Evolutionary conservation across 2,797 vertebrate genomes (phyloP).

Genomic region (Linurgus olivaceus): DNA sequence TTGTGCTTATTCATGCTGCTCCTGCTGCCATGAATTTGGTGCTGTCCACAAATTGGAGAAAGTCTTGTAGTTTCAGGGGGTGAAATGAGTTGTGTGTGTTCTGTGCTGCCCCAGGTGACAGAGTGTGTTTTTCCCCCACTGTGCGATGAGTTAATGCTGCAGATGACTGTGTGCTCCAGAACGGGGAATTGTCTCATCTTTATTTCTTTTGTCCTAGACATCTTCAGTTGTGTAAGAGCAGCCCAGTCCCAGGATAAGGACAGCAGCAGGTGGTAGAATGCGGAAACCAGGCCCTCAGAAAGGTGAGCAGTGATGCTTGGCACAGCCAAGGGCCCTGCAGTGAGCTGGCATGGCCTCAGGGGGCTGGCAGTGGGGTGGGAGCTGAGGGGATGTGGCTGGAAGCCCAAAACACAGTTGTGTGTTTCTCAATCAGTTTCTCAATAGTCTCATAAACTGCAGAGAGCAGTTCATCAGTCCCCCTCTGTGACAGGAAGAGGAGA

Average conservation of each 20-base stretch:
- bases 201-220: conserved; percentile 67
- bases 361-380: not conserved
- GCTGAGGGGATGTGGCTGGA: not conserved
- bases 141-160: not conserved
- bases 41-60: not conserved
- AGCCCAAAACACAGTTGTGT: not conserved
- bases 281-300: conserved; percentile 89
- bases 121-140: not conserved
- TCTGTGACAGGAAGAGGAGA: not conserved
- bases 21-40: not conserved
- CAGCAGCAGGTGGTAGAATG: conserved; percentile 80
- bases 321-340: not conserved
- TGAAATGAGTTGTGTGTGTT: not conserved
- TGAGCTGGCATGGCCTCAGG: not conserved
- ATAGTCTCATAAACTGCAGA: not conserved
- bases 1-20: not conserved
- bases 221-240: conserved; percentile 44
- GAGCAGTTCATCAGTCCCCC: not conserved
- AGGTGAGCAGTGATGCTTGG: conserved; percentile 75
- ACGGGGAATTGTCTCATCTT: not conserved
- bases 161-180: not conserved
- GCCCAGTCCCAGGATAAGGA: conserved; percentile 37
- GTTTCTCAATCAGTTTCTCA: accelerated
- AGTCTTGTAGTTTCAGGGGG: not conserved
- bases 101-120: not conserved